Conservation (phyloP, 2,797 vertebrate genomes). For the Anomalospiza imberbis region DNA sequence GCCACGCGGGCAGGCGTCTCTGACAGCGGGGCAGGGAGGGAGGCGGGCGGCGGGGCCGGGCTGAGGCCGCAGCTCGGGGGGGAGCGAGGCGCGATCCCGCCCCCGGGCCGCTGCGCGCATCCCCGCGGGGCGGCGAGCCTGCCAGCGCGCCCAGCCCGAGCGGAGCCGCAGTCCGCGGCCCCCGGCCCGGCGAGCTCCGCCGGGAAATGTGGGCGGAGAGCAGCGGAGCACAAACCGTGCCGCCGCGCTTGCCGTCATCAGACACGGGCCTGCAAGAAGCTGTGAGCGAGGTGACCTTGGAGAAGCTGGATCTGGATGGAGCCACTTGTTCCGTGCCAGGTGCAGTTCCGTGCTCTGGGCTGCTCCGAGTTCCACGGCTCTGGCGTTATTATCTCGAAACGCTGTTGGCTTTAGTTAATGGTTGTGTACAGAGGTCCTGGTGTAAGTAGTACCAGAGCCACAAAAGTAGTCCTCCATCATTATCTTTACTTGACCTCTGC, state of each 20-base stretch:
- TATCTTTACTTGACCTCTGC: background rate
- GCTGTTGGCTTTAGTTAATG: background rate
- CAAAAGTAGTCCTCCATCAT: background rate
- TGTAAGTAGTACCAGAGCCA: background rate
- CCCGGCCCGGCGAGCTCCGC: background rate
- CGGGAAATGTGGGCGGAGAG: background rate
- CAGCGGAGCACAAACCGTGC: accelerated
- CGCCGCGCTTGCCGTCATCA: background rate
- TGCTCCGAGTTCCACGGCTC: background rate
- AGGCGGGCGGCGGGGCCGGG: background rate
- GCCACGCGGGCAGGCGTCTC: background rate
- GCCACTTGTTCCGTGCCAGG: background rate
- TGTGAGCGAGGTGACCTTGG: constrained; percentile 3
- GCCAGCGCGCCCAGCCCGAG: background rate
- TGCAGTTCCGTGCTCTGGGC: background rate
- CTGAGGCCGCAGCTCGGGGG: background rate
- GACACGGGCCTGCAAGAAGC: background rate
- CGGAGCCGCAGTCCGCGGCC: background rate
- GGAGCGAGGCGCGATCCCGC: background rate
- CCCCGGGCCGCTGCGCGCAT: background rate
- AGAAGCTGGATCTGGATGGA: background rate
- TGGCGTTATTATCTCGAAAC: background rate
- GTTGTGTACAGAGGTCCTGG: background rate
- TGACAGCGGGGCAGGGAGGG: background rate
- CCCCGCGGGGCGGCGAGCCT: background rate